Conservation (phyloP, 2,797 vertebrate genomes). For the Scyliorhinus canicula region DNA sequence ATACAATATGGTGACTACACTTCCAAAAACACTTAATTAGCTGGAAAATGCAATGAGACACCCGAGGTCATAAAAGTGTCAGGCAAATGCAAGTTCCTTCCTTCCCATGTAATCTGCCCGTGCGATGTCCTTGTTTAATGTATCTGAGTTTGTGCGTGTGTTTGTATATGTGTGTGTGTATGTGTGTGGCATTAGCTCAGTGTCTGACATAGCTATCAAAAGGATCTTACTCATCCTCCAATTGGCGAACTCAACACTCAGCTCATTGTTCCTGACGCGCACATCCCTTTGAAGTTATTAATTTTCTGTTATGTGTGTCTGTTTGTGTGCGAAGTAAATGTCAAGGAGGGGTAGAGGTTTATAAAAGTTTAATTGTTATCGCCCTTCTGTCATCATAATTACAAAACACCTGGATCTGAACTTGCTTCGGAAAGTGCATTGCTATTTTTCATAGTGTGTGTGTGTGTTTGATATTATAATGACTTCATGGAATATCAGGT, state of each 20-base stretch:
- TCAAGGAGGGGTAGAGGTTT: not conserved
- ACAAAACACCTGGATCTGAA: not conserved
- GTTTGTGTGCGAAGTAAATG: not conserved
- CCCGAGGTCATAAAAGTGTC: not conserved
- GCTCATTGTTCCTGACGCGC: not conserved
- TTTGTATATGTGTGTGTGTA: not conserved
- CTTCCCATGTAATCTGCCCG: not conserved
- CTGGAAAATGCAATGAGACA: not conserved
- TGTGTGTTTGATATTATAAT: not conserved
- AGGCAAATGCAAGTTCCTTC: not conserved
- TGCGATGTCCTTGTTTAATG: not conserved
- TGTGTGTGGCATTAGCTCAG: conserved; percentile 16
- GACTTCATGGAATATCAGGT: not conserved
- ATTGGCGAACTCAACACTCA: not conserved
- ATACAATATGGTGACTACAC: not conserved
- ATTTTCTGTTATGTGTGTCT: not conserved
- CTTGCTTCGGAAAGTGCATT: not conserved
- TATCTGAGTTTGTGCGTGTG: not conserved
- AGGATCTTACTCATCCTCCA: not conserved
- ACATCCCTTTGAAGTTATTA: not conserved
- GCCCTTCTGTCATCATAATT: not conserved
- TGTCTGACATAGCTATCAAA: not conserved
- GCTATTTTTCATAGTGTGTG: not conserved
- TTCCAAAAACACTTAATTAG: not conserved
- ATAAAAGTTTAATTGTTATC: not conserved